phyloP scores from a whole-genome alignment of 2,797 vertebrate genomes.

The Eulemur albifrons region DNA sequence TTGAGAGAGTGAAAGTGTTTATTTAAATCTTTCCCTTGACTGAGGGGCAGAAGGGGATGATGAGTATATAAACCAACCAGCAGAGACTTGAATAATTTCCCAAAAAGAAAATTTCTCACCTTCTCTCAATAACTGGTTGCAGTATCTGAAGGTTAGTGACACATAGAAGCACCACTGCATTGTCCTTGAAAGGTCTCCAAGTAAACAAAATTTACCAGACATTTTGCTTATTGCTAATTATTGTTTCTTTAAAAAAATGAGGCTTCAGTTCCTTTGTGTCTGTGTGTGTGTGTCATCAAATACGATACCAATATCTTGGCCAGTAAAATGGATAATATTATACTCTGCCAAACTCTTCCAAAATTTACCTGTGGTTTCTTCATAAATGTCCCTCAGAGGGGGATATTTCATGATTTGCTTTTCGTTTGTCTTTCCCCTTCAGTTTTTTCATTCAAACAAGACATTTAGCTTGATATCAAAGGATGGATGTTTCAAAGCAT shows the following conservation, averaged over 20 bases:
- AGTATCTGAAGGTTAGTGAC: not conserved
- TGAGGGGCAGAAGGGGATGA: not conserved
- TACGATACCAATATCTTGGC: not conserved
- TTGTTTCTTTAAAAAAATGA: not conserved
- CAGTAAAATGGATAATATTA: not conserved
- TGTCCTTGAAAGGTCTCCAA: not conserved
- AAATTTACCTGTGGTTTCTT: not conserved
- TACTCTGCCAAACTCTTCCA: not conserved
- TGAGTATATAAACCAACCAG: not conserved
- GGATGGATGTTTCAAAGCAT: not conserved
- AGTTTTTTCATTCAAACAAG: not conserved
- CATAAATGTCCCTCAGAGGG: not conserved
- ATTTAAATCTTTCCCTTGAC: slow-evolving; percentile 39
- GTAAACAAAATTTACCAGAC: slow-evolving; percentile 19
- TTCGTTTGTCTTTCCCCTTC: not conserved
- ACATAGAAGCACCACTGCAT: not conserved
- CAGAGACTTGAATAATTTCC: not conserved
- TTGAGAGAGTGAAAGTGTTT: not conserved
- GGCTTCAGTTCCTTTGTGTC: not conserved
- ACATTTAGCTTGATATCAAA: not conserved
- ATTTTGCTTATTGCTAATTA: not conserved
- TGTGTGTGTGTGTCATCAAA: not conserved
- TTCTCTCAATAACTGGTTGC: slow-evolving; percentile 8
- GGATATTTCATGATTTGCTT: not conserved
- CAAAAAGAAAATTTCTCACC: slow-evolving; percentile 26